Percentiles rank a stretch among this genome's conserved stretches.
Evolutionary conservation across 2,888 invertebrate species (phyloP).

Genomic region (Ormia ochracea): DNA sequence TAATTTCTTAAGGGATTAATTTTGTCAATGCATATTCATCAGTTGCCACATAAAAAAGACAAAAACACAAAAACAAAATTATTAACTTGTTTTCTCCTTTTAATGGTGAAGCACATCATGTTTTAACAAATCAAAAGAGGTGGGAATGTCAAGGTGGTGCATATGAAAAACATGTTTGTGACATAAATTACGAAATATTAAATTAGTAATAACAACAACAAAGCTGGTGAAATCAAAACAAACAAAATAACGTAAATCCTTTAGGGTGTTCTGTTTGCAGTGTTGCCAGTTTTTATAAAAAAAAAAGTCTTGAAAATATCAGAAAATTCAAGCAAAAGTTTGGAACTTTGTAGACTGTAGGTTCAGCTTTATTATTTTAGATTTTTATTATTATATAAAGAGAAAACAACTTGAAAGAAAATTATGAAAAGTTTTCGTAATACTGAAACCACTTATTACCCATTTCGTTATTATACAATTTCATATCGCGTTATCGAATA

Average conservation of each 20-base stretch:
- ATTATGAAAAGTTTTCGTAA: too few species aligned
- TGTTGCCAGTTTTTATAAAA: background rate
- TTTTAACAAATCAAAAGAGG: background rate
- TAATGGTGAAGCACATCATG: background rate
- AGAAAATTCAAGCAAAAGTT: background rate
- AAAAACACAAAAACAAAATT: background rate
- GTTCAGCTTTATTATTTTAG: too few species aligned
- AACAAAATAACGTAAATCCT: slow-evolving; percentile 20
- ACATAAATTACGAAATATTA: slow-evolving; percentile 10
- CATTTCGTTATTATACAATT: too few species aligned
- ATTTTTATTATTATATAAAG: too few species aligned
- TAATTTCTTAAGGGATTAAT: slow-evolving; percentile 36
- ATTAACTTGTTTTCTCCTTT: slow-evolving; percentile 3
- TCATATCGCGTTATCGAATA: too few species aligned
- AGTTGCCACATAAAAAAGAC: slow-evolving; percentile 9
- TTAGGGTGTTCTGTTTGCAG: background rate
- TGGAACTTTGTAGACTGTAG: too few species aligned
- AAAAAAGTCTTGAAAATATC: too few species aligned
- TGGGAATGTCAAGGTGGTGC: background rate
- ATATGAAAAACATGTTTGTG: slow-evolving; percentile 47
- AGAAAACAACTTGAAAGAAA: too few species aligned
- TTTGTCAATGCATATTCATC: background rate
- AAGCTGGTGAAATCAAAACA: slow-evolving; percentile 3
- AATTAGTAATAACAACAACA: slow-evolving; percentile 1
- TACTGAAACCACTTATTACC: too few species aligned